These are phyloP conservation scores for Cephonodes hylas DNA, from an alignment of 2,888 invertebrate genomes.

Conservation along the genomic window DNA sequence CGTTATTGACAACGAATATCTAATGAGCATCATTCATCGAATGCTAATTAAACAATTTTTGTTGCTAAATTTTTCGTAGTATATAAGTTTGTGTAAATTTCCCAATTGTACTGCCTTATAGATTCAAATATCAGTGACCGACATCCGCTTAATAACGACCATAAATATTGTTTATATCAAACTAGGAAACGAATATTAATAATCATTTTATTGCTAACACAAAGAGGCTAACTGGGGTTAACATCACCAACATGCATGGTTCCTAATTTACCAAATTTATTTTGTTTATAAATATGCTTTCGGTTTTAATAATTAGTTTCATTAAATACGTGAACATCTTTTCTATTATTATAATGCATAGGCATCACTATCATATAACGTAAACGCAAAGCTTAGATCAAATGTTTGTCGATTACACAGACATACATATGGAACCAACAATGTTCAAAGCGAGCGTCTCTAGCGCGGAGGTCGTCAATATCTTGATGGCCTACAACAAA, in stretches of 20 bases:
- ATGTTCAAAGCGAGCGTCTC: not conserved
- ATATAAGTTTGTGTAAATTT: too few relatives aligned
- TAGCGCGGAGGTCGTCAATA: not conserved
- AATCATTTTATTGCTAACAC: not conserved
- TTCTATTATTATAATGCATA: too few relatives aligned
- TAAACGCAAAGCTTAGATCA: not conserved
- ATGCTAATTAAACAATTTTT: not conserved
- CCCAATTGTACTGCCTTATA: too few relatives aligned
- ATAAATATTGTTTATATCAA: not conserved
- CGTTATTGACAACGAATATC: not conserved
- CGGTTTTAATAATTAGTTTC: too few relatives aligned
- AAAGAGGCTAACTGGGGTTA: not conserved
- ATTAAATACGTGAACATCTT: too few relatives aligned
- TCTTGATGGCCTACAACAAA: not conserved
- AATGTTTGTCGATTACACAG: not conserved
- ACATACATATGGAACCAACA: not conserved
- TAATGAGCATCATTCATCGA: not conserved
- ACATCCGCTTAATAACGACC: not conserved
- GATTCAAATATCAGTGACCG: too few relatives aligned
- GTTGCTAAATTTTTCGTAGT: too few relatives aligned
- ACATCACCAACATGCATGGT: too few relatives aligned
- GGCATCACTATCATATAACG: too few relatives aligned
- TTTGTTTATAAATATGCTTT: too few relatives aligned
- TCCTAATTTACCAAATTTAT: too few relatives aligned
- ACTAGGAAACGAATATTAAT: not conserved